Evolutionary conservation across 1,140 invertebrate genomes (phyloP), one percentile per base, ranked within the genome.

Genomic region (Ruditapes philippinarum): DNA sequence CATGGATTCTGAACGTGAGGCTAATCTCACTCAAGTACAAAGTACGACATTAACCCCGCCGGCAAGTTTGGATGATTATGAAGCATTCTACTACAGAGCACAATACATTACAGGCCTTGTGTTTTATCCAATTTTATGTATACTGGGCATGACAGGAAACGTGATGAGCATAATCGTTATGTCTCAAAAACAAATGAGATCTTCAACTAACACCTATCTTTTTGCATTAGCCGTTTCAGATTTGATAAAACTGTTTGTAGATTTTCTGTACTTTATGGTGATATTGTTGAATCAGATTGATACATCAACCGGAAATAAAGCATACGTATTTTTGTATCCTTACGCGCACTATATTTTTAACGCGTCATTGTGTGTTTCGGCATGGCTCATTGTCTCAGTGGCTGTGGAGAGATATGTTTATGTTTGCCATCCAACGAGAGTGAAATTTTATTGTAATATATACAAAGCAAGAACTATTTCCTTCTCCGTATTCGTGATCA

Each of bases 401-500:
- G 99, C 99, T 0, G 96, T 99, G 90, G 99, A 99, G 95, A 96
- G 99, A 73, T 99, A 98, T 96, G 97, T 99, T 49, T 98, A 98
- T 1, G 99, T 99, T 0, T 99, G 98, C 94, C 98, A 99, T 95
- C 98, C 98, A 0, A 96, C 99, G 14, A 97, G 97, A 87, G 98
- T 98, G 0, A 97, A 98, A 85, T 97, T 97, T 0, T 96, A 98
- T 36, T 99, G 98, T 96, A 99, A 98, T 0, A 90, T 94, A 12
- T 70, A 85, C 2, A 89, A 91, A 4, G 94, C 95, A 0, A 89
- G 91, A 28, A 84, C 93, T 11, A 92, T 94, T 12, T 92, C 90
- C 36, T 76, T 90, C 14, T 62, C 88, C 19, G 93, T 95, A 2
- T 95, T 94, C 86, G 51, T 95, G n/a, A 76, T 92, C 33, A 94